These are phyloP conservation scores for Hermaeophaga mercurialis DNA, from an alignment of 2,888 invertebrate species.

Conservation along the genomic window DNA sequence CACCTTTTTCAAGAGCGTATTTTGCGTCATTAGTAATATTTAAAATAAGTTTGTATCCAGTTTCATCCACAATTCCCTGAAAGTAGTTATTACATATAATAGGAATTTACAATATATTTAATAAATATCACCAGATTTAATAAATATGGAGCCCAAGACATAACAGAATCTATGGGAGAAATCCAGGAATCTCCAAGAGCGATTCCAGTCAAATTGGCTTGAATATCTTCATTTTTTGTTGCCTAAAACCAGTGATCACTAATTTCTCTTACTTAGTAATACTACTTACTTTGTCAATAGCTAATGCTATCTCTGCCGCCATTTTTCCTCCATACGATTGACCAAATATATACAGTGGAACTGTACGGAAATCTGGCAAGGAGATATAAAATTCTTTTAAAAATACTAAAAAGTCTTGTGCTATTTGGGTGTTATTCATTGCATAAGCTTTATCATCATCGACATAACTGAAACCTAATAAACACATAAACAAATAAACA, in stretches of 20 bases:
- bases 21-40: conserved; percentile 34
- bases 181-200: conserved; percentile 91
- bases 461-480: conserved; percentile 74
- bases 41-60: conserved; percentile 33
- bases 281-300: conserved; percentile 61
- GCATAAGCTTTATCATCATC: conserved; percentile 61
- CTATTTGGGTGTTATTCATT: conserved; percentile 68
- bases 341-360: conserved; percentile 83
- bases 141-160: conserved; percentile 83
- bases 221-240: conserved; percentile 36
- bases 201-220: conserved; percentile 77
- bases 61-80: conserved; percentile 36
- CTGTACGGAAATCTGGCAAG: conserved; percentile 71
- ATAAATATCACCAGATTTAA: conserved; percentile 68
- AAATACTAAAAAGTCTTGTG: conserved; percentile 75
- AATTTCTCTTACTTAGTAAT: not conserved
- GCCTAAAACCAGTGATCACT: conserved; percentile 38
- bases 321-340: conserved; percentile 95
- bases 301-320: conserved; percentile 80
- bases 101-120: not conserved
- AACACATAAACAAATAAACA: not conserved
- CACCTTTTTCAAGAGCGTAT: conserved; percentile 55
- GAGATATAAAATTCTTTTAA: conserved; percentile 71
- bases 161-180: conserved; percentile 81
- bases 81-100: conserved; percentile 16